Evolutionary conservation across 2,888 invertebrate genomes (phyloP), one percentile per base, ranked within the genome.

Genomic region (Lampropteryx suffumata): DNA sequence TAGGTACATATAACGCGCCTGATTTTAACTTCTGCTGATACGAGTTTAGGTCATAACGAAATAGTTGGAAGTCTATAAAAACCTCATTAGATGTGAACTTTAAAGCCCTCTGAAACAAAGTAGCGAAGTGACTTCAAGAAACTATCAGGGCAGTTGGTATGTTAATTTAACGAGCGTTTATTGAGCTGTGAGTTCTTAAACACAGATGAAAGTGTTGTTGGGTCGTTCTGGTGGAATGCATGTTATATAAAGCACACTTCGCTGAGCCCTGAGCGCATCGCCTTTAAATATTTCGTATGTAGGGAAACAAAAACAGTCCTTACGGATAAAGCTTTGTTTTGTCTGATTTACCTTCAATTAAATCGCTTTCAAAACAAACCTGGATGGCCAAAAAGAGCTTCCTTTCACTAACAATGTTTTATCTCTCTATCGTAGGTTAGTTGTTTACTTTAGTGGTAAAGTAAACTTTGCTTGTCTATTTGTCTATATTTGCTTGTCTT

Each of bases 151-250:
- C 44, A 52, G 55, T 64, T 62, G 60, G 66, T 73, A 71, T 73
- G 75, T 72, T 74, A 74, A 69, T 73, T 66, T 70, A 68, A 74
- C 69, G 69, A 72, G 73, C 65, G 61, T 71, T 71, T 74, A 74
- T 72, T 72, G 73, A 72, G 68, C 66, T 48, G 68, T 67, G 72
- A 74, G 68, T 72, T 71, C 61, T 65, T 56, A 66, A 68, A 71
- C 67, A 66, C 64, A 68, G 74, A 71, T 66, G 71, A 64, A 69
- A 73, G 65, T 71, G 73, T 68, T 70, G 69, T 70, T 67, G 67
- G 67, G 64, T 66, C 62, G 62, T 67, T 65, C 50, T 53, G 59
- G 50, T 32, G 52, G 60, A 61, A 63, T 65, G 64, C 56, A 54
- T 56, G 62, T 56, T 64, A 48, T 62, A 17, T 17, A 2, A 17